A percentile compares a stretch with the other conserved stretches of the same genome.
Conservation (phyloP, 2,113 vertebrate genomes). For the Meriones unguiculatus region DNA sequence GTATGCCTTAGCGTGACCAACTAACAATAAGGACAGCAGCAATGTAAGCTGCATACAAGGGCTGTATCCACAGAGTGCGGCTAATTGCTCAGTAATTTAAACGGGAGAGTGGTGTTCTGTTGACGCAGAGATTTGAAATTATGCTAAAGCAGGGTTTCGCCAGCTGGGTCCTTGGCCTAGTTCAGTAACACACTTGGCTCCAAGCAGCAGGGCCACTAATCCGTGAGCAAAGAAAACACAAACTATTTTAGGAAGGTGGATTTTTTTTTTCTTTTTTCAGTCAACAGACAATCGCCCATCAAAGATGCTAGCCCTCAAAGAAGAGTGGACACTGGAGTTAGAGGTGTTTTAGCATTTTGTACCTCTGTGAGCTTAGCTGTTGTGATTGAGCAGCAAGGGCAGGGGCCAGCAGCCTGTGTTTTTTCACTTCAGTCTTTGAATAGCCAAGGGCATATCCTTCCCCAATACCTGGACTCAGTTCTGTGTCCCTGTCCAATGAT, state of each 20-base stretch:
- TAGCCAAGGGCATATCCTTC: not conserved
- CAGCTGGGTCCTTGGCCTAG: slow-evolving; percentile 67
- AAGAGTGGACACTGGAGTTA: not conserved
- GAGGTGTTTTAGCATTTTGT: not conserved
- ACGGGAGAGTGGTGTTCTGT: slow-evolving; percentile 70
- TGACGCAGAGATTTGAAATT: slow-evolving; percentile 66
- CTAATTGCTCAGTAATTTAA: slow-evolving; percentile 74
- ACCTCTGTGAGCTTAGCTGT: not conserved
- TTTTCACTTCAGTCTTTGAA: not conserved
- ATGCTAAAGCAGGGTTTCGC: slow-evolving; percentile 75
- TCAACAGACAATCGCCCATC: not conserved
- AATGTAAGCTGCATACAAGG: not conserved
- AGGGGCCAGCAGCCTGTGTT: not conserved
- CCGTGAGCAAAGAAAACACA: slow-evolving; percentile 18
- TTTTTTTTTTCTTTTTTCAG: slow-evolving; percentile 30
- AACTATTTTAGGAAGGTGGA: not conserved
- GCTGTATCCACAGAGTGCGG: not conserved
- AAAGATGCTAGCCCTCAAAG: not conserved
- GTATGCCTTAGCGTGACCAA: not conserved
- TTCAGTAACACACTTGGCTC: slow-evolving; percentile 52
- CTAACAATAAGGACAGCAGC: not conserved
- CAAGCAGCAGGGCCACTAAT: slow-evolving; percentile 41
- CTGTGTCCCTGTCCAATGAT: not conserved
- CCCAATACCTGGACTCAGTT: not conserved
- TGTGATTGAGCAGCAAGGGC: not conserved